Evolutionary conservation across 2,888 invertebrate species (phyloP), one percentile per base, ranked within the genome.

Genomic region (Seira sanloemensis): DNA sequence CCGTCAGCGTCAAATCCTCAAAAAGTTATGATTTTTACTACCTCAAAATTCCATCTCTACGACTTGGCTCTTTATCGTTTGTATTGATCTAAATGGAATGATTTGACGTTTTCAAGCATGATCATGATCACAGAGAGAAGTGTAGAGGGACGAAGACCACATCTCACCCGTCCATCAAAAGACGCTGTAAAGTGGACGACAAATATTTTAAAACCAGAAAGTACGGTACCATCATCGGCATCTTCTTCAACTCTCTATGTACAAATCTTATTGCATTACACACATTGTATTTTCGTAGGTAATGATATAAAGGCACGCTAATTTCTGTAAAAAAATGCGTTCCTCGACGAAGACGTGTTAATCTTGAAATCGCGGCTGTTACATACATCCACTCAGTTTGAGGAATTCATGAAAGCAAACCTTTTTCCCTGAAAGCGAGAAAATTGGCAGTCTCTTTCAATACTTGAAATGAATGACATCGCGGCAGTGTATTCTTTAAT

Each of bases 391-490:
- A n/a, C n/a, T n/a, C n/a, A n/a, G 76, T 76, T 71, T 81, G 74
- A 81, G 71, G 76, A 81, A 81, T 81, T 81, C 71, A 66, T 62
- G 37, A 82, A 77, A 67, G n/a, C n/a, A 58, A 62, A 73, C 25
- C 24, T 37, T 81, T 81, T 75, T 75, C 18, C 23, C 62, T 62
- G 79, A 85, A 82, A 86, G 67, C 68, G 78, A 50, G 86, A 78
- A 86, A 86, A 86, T 86, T 86, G 86, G 86, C 85, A 86, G 86
- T 86, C 85, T 86, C 85, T 82, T 82, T 82, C 82, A 67, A 82
- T 77, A 77, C 72, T 82, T 82, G n/a, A n/a, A 80, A 69, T 68
- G 80, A 75, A 80, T 81, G 82, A 82, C 82, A 77, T 67, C 77
- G 50, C 77, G 71, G 72, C 62, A 24, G 58, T 54, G 65, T 58